Percentiles rank a stretch among this genome's conserved stretches.
Evolutionary conservation across 2,113 vertebrate genomes (phyloP).

Genomic region (Cinclus mexicanus): DNA sequence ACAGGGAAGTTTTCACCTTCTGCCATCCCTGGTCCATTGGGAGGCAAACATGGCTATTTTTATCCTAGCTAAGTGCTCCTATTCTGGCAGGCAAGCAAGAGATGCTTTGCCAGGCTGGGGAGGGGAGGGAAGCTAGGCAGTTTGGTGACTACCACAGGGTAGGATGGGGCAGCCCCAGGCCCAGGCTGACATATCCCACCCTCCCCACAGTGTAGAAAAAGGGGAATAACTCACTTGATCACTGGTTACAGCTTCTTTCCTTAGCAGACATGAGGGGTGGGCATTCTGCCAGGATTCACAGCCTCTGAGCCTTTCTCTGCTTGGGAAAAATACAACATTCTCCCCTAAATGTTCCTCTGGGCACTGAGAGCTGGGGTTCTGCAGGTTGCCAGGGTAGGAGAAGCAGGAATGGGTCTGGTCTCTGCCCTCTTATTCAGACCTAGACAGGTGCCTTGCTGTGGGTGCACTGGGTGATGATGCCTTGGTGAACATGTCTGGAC

Average conservation of each 20-base stretch:
- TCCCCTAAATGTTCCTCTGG: not conserved
- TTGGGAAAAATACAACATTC: not conserved
- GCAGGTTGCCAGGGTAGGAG: not conserved
- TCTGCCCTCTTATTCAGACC: not conserved
- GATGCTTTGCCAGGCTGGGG: not conserved
- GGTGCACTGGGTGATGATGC: not conserved
- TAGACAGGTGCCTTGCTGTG: not conserved
- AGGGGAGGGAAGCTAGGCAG: not conserved
- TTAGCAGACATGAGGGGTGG: not conserved
- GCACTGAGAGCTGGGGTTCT: not conserved
- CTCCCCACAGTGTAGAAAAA: not conserved
- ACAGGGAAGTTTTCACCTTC: conserved; percentile 24
- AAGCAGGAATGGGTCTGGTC: not conserved
- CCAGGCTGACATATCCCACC: not conserved
- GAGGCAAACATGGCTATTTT: conserved; percentile 57
- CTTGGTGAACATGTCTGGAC: not conserved
- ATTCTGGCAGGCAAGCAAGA: not conserved
- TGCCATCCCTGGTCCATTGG: conserved; percentile 23
- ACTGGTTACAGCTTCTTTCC: not conserved
- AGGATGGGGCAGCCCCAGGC: not conserved
- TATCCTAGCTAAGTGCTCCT: conserved; percentile 54
- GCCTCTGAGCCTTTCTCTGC: conserved; percentile 10
- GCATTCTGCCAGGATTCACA: conserved; percentile 32
- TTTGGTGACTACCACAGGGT: not conserved
- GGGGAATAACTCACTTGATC: not conserved